These are phyloP conservation scores for Siniperca chuatsi DNA, from an alignment of 2,113 vertebrate species.

Conservation along the genomic window DNA sequence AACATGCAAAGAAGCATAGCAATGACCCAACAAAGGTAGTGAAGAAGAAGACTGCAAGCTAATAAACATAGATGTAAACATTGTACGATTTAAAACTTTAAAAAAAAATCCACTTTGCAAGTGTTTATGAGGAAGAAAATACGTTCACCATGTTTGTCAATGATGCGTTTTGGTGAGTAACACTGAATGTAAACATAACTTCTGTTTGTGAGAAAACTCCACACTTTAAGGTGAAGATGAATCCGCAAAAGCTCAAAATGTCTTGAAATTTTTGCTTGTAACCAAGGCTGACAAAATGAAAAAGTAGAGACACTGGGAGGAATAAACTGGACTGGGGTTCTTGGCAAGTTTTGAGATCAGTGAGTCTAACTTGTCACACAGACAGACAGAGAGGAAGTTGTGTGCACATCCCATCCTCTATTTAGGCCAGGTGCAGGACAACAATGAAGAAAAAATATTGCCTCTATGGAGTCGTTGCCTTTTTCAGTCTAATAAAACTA, in stretches of 20 bases:
- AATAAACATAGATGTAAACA: not conserved
- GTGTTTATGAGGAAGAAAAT: not conserved
- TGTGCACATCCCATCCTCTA: not conserved
- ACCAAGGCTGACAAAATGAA: not conserved
- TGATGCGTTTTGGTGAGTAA: not conserved
- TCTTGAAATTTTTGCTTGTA: not conserved
- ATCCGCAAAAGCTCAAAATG: not conserved
- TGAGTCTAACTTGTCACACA: not conserved
- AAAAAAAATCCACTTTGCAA: not conserved
- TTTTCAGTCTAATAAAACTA: not conserved
- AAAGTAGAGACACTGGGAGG: not conserved
- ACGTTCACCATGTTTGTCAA: not conserved
- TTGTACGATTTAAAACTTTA: too few species aligned
- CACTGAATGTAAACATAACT: not conserved
- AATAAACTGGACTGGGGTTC: not conserved
- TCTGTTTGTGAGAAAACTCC: not conserved
- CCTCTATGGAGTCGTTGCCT: not conserved
- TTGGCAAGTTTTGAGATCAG: not conserved
- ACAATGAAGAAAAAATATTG: too few species aligned
- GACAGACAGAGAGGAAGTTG: not conserved
- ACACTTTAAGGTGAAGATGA: not conserved
- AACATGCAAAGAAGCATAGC: not conserved
- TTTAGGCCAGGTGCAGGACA: too few species aligned
- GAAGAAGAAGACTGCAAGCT: not conserved
- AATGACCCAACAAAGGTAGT: not conserved